These are phyloP conservation scores for Ceryle rudis DNA, from an alignment of 2,797 vertebrate species.

Conservation along the genomic window DNA sequence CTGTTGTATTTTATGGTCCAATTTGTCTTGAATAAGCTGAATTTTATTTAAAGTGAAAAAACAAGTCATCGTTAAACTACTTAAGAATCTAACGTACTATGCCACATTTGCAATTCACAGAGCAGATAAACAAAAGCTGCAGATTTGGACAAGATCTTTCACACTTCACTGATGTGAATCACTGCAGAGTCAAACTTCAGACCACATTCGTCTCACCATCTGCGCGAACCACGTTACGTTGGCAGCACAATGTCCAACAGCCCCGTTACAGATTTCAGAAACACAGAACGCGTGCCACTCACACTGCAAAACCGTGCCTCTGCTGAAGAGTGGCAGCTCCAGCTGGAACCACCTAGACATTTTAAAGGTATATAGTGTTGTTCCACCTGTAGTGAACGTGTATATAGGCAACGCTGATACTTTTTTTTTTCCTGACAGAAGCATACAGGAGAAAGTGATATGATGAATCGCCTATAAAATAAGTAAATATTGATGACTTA, in stretches of 20 bases:
- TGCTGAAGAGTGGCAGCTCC: background rate
- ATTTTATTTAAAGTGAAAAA: background rate
- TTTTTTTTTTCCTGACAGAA: background rate
- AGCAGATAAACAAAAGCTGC: slow-evolving; percentile 3
- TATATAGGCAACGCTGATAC: background rate
- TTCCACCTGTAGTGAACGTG: background rate
- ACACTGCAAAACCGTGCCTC: background rate
- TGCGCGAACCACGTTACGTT: background rate
- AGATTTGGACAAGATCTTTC: slow-evolving; percentile 45
- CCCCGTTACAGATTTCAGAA: background rate
- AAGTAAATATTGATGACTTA: background rate
- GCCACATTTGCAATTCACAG: slow-evolving; percentile 15
- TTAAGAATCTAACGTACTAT: background rate
- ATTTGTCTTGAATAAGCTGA: background rate
- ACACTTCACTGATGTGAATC: slow-evolving; percentile 19
- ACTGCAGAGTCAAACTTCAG: slow-evolving; percentile 49
- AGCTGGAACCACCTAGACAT: background rate
- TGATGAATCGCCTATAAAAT: background rate
- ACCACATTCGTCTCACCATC: slow-evolving; percentile 25
- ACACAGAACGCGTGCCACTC: background rate
- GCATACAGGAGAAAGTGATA: background rate
- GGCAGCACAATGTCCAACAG: background rate
- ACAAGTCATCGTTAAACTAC: background rate
- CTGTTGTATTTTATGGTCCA: background rate
- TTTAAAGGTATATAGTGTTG: rapidly evolving